Evolutionary conservation across 2,888 invertebrate species (phyloP).

Genomic region (Drosophila eohydei): DNA sequence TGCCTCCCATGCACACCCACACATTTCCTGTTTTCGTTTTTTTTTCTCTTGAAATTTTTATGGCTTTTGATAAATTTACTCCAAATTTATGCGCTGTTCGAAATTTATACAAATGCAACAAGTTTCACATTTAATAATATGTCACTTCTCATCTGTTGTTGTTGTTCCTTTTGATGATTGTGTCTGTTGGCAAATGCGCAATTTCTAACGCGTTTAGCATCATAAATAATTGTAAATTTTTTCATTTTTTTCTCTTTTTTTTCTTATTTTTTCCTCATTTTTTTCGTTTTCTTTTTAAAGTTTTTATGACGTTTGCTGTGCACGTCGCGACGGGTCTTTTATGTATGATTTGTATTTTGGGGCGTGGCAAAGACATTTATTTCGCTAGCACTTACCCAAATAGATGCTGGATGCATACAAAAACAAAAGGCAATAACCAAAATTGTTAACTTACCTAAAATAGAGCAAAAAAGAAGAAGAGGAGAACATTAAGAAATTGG

Average conservation of each 20-base stretch:
- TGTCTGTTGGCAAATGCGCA: constrained; percentile 53
- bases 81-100: constrained; percentile 56
- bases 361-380: constrained; percentile 35
- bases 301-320: background rate
- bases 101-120: constrained; percentile 59
- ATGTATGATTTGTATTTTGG: constrained; percentile 6
- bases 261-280: constrained; percentile 5
- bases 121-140: constrained; percentile 54
- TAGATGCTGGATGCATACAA: background rate
- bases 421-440: background rate
- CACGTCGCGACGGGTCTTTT: constrained; percentile 9
- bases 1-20: constrained; percentile 32
- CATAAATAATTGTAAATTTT: constrained; percentile 27
- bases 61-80: constrained; percentile 32
- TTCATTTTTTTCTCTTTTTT: background rate
- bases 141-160: constrained; percentile 5
- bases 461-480: background rate
- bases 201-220: constrained; percentile 56
- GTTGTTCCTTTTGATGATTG: constrained; percentile 11
- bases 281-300: background rate
- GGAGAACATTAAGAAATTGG: constrained; percentile 2
- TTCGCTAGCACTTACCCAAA: constrained; percentile 39
- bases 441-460: constrained; percentile 59
- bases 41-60: constrained; percentile 24
- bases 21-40: constrained; percentile 50